These are phyloP conservation scores for Agrilus cyanescens DNA, from an alignment of 2,888 invertebrate genomes.

Conservation along the genomic window DNA sequence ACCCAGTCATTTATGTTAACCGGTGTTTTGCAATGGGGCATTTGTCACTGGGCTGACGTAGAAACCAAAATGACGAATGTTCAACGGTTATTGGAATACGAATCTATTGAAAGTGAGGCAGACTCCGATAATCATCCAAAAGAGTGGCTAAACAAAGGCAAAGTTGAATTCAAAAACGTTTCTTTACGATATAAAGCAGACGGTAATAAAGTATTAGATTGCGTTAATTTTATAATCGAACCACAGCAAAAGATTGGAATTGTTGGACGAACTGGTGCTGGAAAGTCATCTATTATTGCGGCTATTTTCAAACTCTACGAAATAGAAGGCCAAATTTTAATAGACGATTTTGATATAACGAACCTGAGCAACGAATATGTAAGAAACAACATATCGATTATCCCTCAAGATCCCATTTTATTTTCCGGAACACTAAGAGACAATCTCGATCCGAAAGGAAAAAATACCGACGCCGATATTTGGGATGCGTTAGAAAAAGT, in stretches of 20 bases:
- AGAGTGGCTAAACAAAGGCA: slow-evolving; percentile 63
- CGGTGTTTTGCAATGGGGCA: slow-evolving; percentile 51
- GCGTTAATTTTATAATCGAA: slow-evolving; percentile 52
- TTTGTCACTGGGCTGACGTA: slow-evolving; percentile 76
- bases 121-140: slow-evolving; percentile 38
- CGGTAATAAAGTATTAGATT: slow-evolving; percentile 60
- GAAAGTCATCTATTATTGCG: slow-evolving; percentile 63
- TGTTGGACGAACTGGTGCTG: slow-evolving; percentile 73
- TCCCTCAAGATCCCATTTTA: slow-evolving; percentile 74
- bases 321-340: slow-evolving; percentile 60
- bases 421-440: slow-evolving; percentile 77
- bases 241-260: slow-evolving; percentile 62
- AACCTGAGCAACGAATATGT: slow-evolving; percentile 61
- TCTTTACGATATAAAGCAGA: slow-evolving; percentile 58
- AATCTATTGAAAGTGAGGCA: slow-evolving; percentile 35
- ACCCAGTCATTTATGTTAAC: slow-evolving; percentile 71
- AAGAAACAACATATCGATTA: slow-evolving; percentile 65
- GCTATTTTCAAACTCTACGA: slow-evolving; percentile 71
- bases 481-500: slow-evolving; percentile 77
- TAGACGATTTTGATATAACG: slow-evolving; percentile 65
- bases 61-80: slow-evolving; percentile 79
- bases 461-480: slow-evolving; percentile 60
- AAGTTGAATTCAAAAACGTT: slow-evolving; percentile 53
- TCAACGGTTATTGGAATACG: slow-evolving; percentile 53
- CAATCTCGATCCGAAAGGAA: slow-evolving; percentile 79